Percentiles rank a stretch among this genome's conserved stretches.
Conservation (phyloP, 2,113 vertebrate genomes). For the Syngnathus floridae region DNA sequence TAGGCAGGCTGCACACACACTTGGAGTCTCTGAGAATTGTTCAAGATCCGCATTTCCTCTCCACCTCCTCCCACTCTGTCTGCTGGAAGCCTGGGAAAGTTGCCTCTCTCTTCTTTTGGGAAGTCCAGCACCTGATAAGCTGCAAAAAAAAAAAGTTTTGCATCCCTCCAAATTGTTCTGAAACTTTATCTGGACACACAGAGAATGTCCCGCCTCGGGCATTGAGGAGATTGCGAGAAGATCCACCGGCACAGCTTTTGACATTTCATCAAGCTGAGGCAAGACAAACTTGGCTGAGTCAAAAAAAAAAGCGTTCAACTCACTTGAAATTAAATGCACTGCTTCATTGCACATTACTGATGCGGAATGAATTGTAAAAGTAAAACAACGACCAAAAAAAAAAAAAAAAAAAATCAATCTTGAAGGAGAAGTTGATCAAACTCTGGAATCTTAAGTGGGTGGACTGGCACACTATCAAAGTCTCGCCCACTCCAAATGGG, state of each 20-base stretch:
- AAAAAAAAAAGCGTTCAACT: slow-evolving; percentile 28
- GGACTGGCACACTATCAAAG: slow-evolving; percentile 35
- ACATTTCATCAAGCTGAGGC: slow-evolving; percentile 50
- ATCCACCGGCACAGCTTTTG: slow-evolving; percentile 35
- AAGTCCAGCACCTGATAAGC: slow-evolving; percentile 13
- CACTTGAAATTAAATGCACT: slow-evolving; percentile 27
- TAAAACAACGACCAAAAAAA: neutral
- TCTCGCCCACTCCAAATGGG: neutral
- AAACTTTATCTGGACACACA: slow-evolving; percentile 21
- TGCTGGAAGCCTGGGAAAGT: slow-evolving; percentile 27
- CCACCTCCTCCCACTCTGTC: slow-evolving; percentile 46
- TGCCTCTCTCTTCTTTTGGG: slow-evolving; percentile 22
- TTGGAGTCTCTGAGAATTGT: slow-evolving; percentile 24
- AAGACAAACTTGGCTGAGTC: slow-evolving; percentile 34
- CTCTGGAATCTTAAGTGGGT: slow-evolving; percentile 35
- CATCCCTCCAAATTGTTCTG: neutral
- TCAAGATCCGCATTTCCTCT: slow-evolving; percentile 42
- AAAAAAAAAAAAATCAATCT: slow-evolving; percentile 17
- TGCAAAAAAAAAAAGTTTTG: neutral
- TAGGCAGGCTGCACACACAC: neutral
- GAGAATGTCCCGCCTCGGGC: slow-evolving; percentile 36
- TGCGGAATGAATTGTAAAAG: slow-evolving; percentile 15
- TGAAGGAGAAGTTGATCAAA: slow-evolving; percentile 26
- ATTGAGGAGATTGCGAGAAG: slow-evolving; percentile 13
- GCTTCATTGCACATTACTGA: slow-evolving; percentile 34